Conservation (phyloP, 2,797 vertebrate genomes). For the Clarias fuscus region DNA sequence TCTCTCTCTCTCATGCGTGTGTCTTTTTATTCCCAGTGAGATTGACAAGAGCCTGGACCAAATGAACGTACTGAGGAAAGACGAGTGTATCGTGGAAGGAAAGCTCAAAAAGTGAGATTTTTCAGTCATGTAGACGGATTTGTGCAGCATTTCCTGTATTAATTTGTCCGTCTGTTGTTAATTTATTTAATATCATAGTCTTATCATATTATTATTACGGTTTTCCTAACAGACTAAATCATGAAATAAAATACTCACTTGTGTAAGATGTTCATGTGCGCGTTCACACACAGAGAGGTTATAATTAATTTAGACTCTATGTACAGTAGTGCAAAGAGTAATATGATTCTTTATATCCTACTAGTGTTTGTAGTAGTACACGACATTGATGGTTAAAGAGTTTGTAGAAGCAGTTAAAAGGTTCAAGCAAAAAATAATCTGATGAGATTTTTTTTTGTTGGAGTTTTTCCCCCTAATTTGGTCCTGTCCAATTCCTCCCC, state of each 20-base stretch:
- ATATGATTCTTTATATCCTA: too few relatives aligned
- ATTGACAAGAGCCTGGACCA: slow-evolving; percentile 98
- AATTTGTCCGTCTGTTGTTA: not conserved
- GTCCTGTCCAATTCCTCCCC: too few relatives aligned
- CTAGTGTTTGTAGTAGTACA: too few relatives aligned
- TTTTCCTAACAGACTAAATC: too few relatives aligned
- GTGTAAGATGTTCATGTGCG: not conserved
- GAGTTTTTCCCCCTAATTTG: too few relatives aligned
- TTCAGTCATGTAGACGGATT: not conserved
- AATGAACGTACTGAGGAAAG: slow-evolving; percentile 97
- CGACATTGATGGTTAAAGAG: too few relatives aligned
- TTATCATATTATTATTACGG: not conserved
- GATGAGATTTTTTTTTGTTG: too few relatives aligned
- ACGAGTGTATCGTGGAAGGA: slow-evolving; percentile 97
- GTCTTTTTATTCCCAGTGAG: slow-evolving; percentile 80
- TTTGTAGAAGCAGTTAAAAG: too few relatives aligned
- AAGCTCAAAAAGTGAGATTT: slow-evolving; percentile 95
- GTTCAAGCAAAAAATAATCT: too few relatives aligned
- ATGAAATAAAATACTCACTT: too few relatives aligned
- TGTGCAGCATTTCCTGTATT: not conserved
- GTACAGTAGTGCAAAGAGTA: not conserved
- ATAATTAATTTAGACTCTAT: not conserved
- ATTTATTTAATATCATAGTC: not conserved
- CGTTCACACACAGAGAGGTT: not conserved
- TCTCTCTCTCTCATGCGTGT: not conserved